These are phyloP conservation scores for Pongo abelii DNA, from an alignment of 2,113 vertebrate species.

Conservation along the genomic window DNA sequence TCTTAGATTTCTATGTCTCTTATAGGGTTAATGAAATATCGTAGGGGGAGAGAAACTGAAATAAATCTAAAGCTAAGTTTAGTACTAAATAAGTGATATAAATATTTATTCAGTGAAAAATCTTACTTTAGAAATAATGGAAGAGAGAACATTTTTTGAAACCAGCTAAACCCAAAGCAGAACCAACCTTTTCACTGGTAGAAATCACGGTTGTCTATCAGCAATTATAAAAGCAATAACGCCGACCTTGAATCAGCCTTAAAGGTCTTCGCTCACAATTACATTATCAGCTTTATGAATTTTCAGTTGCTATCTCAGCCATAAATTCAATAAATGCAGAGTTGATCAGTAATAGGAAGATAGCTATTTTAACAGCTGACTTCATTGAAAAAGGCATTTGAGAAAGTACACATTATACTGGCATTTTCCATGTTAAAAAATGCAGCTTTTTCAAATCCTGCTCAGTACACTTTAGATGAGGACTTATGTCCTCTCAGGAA, in stretches of 20 bases:
- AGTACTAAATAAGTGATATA: background rate
- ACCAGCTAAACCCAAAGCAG: conserved; percentile 34
- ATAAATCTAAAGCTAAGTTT: background rate
- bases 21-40: background rate
- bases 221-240: conserved; percentile 56
- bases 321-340: conserved; percentile 37
- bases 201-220: conserved; percentile 33
- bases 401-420: background rate
- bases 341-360: background rate
- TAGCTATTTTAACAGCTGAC: background rate
- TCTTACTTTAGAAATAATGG: conserved; percentile 46
- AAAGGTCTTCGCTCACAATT: conserved; percentile 50
- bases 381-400: conserved; percentile 9
- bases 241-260: conserved; percentile 39
- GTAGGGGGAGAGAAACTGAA: background rate
- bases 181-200: conserved; percentile 47
- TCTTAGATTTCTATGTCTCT: background rate
- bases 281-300: conserved; percentile 57
- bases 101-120: conserved; percentile 39
- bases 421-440: conserved; percentile 23
- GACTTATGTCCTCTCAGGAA: background rate
- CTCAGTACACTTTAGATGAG: background rate
- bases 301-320: conserved; percentile 50
- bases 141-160: conserved; percentile 41
- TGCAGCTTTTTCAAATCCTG: conserved; percentile 28